A percentile compares a stretch with the other conserved stretches of the same genome.
phyloP scores from a whole-genome alignment of 2,113 vertebrate genomes.

The Rhinoptilus africanus region DNA sequence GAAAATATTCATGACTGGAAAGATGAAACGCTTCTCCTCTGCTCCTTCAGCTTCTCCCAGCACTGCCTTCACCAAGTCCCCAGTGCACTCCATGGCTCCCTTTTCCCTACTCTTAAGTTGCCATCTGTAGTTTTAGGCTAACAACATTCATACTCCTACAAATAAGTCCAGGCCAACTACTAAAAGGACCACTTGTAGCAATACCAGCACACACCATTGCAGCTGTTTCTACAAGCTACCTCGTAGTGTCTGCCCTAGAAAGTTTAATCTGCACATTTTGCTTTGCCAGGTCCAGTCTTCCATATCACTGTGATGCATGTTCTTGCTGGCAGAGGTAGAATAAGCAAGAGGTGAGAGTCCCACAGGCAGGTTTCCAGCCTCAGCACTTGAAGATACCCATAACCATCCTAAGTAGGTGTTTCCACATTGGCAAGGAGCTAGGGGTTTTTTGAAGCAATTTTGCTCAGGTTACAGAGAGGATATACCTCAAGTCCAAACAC shows the following conservation, averaged over 20 bases:
- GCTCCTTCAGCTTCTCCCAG: neutral
- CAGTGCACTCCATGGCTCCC: neutral
- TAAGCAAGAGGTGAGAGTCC: neutral
- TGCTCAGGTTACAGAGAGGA: neutral
- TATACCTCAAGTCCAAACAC: neutral
- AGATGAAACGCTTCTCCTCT: neutral
- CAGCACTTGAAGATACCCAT: neutral
- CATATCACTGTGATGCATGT: neutral
- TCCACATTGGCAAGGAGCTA: neutral
- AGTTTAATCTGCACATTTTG: neutral
- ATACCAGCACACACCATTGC: neutral
- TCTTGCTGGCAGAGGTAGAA: neutral
- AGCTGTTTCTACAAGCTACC: neutral
- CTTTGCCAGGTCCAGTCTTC: neutral
- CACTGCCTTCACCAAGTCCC: neutral
- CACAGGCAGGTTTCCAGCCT: neutral
- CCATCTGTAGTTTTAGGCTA: neutral
- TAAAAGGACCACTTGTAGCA: neutral
- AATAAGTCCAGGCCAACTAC: neutral
- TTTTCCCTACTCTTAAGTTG: neutral
- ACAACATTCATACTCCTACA: neutral
- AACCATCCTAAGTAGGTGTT: neutral
- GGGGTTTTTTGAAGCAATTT: neutral
- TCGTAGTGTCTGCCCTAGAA: fast-evolving
- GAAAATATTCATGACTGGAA: neutral